A percentile compares a stretch with the other conserved stretches of the same genome.
phyloP scores from a whole-genome alignment of 1,140 invertebrate genomes.

The Colletes gigas region DNA sequence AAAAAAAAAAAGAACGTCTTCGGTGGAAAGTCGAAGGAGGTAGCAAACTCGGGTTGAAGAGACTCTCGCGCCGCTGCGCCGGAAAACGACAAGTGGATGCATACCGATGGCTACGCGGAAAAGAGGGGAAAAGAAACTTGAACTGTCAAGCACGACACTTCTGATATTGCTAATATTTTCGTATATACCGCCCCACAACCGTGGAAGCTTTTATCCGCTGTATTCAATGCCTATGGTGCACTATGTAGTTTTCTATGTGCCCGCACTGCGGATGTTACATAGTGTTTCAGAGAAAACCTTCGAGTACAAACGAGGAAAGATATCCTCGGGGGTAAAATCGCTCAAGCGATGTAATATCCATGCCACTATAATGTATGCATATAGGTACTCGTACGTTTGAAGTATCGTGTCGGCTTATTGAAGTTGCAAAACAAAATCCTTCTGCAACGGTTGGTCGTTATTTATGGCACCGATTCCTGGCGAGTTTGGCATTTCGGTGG shows the following conservation, averaged over 20 bases:
- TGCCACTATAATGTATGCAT: slow-evolving; percentile 3
- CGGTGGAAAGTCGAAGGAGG: background rate
- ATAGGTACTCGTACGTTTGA: slow-evolving; percentile 16
- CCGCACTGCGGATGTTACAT: slow-evolving; percentile 13
- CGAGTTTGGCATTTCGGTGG: background rate
- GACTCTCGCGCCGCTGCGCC: background rate
- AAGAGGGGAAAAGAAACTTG: slow-evolving; percentile 9
- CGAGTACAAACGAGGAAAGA: slow-evolving; percentile 22
- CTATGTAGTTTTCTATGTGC: slow-evolving; percentile 3
- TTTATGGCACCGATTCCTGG: background rate
- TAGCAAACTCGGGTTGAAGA: background rate
- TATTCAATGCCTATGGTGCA: slow-evolving; percentile 1
- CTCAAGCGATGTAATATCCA: slow-evolving; percentile 24
- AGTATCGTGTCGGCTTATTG: slow-evolving; percentile 16
- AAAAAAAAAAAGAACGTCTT: background rate
- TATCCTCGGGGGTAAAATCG: slow-evolving; percentile 33
- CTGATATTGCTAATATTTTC: slow-evolving; percentile 28
- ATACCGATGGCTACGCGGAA: background rate
- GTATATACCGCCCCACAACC: slow-evolving; percentile 7
- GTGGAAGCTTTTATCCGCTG: slow-evolving; percentile 6
- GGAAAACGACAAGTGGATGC: slow-evolving; percentile 15
- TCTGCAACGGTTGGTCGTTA: background rate
- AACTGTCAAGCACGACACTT: slow-evolving; percentile 16
- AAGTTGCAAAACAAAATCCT: slow-evolving; percentile 8
- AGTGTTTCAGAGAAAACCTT: slow-evolving; percentile 22